Evolutionary conservation across 2,888 invertebrate species (phyloP), one percentile per base, ranked within the genome.

Genomic region (Cephus spinipes): DNA sequence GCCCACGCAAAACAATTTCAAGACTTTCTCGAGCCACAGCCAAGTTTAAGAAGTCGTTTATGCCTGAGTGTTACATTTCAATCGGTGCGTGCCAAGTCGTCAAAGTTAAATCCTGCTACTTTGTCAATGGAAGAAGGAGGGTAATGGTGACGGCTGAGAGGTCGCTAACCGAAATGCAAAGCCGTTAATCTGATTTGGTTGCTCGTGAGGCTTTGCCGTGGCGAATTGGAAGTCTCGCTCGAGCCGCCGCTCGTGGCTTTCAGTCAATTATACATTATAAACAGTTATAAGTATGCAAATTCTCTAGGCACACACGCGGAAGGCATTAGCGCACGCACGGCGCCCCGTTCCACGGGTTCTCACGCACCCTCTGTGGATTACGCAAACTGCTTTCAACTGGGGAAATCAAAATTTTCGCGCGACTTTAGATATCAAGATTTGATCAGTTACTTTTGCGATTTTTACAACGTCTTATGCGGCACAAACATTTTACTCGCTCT

Each of bases 261-360:
- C 82, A 86, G 86, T 86, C 87, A 87, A 87, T 87, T 87, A 87
- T 87, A 86, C 87, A 87, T 87, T 87, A 86, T 87, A 87, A 87
- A 86, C 86, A 87, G 87, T 86, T 83, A 87, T 87, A 87, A 87
- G 84, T 87, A 87, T 87, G 87, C 84, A 87, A 85, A 87, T 85
- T 78, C 76, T 30, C 68, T 30, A 34, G 40, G 78, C 75, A 74
- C 76, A 73, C 73, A 75, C 68, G 73, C 78, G 55, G n/a, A 31
- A 69, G 73, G 40, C 15, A 2, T 40, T 1, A 40, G 11, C 30
- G 30, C 69, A 69, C 69, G 69, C 30, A 69, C 30, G 12, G 6
- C 11, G 69, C 15, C 77, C 75, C 76, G 77, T 77, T 78, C 79
- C 75, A 77, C 78, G 79, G 79, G 76, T 69, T n/a, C 81, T 83